phyloP scores from a whole-genome alignment of 2,797 vertebrate genomes.

The Kryptolebias ocellatus region DNA sequence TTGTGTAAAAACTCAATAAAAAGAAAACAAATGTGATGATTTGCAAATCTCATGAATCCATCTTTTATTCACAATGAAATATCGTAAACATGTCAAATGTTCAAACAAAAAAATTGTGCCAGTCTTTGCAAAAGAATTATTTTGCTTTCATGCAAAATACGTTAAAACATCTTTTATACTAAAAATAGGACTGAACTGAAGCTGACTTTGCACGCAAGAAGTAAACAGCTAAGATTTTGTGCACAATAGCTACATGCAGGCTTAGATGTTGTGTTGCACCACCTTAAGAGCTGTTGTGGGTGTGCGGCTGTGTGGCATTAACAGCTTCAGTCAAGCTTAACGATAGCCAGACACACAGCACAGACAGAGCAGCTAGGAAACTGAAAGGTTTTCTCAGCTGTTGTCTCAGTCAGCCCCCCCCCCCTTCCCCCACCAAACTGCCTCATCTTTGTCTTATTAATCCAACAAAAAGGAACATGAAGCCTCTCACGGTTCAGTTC shows the following conservation, averaged over 20 bases:
- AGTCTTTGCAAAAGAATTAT: no score
- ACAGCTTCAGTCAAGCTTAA: slow-evolving; percentile 64
- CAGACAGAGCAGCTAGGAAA: slow-evolving; percentile 60
- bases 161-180: no score
- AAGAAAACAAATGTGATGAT: no score
- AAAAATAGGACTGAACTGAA: not conserved
- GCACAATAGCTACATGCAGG: slow-evolving; percentile 44
- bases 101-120: no score
- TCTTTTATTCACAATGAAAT: no score
- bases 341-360: slow-evolving; percentile 40
- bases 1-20: no score
- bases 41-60: no score
- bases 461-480: slow-evolving; percentile 32
- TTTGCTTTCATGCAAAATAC: not conserved
- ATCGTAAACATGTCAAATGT: no score
- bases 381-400: slow-evolving; percentile 70
- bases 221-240: slow-evolving; percentile 23
- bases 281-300: slow-evolving; percentile 27
- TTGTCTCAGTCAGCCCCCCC: slow-evolving; percentile 29
- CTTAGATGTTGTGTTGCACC: slow-evolving; percentile 54
- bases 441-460: slow-evolving; percentile 50
- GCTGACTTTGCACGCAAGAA: not conserved
- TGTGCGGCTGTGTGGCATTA: slow-evolving; percentile 47
- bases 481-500: slow-evolving; percentile 23
- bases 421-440: slow-evolving; percentile 20